Percentiles rank a stretch among this genome's conserved stretches.
Conservation (phyloP, 2,797 vertebrate species). For the Sebastes nivosus region DNA sequence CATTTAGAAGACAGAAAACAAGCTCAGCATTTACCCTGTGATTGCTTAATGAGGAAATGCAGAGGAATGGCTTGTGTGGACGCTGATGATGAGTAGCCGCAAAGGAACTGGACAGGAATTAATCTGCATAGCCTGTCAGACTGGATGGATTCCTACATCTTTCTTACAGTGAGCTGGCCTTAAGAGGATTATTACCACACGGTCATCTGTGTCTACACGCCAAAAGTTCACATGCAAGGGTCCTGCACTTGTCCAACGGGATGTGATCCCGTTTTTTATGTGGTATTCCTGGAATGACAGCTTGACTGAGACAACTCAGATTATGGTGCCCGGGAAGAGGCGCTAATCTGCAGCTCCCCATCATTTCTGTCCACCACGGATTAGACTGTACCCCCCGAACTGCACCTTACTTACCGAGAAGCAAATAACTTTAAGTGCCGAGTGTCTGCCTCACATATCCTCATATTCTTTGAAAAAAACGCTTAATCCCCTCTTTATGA, state of each 20-base stretch:
- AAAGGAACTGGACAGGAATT: conserved; percentile 46
- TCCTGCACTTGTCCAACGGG: conserved; percentile 26
- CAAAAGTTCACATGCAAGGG: conserved; percentile 46
- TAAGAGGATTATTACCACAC: conserved; percentile 72
- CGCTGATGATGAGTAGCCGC: conserved; percentile 33
- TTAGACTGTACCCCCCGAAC: conserved; percentile 40
- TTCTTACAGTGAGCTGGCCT: conserved; percentile 41
- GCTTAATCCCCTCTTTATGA: conserved; percentile 79
- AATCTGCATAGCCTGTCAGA: conserved; percentile 64
- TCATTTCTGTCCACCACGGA: conserved; percentile 42
- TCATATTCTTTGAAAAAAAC: conserved; percentile 60
- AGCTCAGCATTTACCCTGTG: neutral
- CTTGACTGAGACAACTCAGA: conserved; percentile 45
- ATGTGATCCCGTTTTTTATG: conserved; percentile 2
- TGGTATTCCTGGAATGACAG: conserved; percentile 49
- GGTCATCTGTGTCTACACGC: conserved; percentile 55
- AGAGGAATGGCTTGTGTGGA: conserved; percentile 18
- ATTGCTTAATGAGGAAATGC: neutral
- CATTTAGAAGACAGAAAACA: neutral
- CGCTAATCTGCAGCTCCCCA: conserved; percentile 55
- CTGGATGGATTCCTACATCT: conserved; percentile 59
- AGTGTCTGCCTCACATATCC: conserved; percentile 60
- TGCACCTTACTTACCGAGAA: conserved; percentile 42
- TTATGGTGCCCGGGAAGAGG: conserved; percentile 8
- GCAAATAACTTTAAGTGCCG: conserved; percentile 72